phyloP scores from a whole-genome alignment of 2,113 vertebrate genomes.

The Antechinus stuartii region DNA sequence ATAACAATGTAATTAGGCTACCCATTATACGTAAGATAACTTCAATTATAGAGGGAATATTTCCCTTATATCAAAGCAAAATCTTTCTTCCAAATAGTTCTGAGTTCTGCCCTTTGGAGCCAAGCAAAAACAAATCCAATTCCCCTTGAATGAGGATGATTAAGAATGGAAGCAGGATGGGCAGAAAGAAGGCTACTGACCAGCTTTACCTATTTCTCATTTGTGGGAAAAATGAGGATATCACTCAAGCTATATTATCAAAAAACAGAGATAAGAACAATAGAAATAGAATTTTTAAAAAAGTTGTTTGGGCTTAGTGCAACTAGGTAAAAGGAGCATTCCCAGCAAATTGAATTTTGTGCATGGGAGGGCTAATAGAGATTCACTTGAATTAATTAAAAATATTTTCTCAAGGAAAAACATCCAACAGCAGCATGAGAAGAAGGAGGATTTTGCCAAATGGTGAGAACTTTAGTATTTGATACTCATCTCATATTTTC shows the following conservation, averaged over 20 bases:
- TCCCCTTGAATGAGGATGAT: background rate
- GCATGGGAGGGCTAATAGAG: background rate
- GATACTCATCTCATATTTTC: background rate
- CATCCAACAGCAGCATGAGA: background rate
- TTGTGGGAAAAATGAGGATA: background rate
- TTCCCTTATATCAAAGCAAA: background rate
- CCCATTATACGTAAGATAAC: background rate
- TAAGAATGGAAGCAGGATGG: background rate
- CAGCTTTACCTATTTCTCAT: background rate
- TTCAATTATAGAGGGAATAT: background rate
- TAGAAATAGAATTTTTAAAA: background rate
- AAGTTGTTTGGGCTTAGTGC: background rate
- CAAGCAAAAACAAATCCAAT: background rate
- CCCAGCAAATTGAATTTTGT: background rate
- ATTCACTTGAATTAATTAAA: background rate
- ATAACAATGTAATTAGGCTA: background rate
- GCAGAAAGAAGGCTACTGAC: background rate
- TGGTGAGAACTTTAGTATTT: background rate
- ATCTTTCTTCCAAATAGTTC: background rate
- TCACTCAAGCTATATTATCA: background rate
- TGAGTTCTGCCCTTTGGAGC: background rate
- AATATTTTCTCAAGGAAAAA: constrained; percentile 1
- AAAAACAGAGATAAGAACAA: background rate
- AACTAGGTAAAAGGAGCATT: background rate
- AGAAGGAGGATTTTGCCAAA: background rate